Conservation (phyloP, 1,140 invertebrate species). For the Euura saliciscinereae region DNA sequence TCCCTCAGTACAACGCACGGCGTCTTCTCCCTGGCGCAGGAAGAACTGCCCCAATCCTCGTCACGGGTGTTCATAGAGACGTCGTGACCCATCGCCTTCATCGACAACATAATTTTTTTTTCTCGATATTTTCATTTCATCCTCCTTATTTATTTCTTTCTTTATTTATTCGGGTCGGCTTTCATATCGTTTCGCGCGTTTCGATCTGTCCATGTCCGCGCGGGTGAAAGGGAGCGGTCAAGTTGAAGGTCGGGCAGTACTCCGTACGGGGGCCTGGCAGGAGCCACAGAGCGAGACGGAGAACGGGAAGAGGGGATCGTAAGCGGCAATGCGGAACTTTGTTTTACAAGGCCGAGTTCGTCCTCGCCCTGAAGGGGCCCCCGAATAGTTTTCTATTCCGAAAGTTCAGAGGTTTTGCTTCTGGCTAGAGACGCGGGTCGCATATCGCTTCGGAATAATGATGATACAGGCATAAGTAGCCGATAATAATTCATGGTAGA, state of each 20-base stretch:
- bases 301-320: slow-evolving; percentile 27
- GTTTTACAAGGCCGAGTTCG: background rate
- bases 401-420: too few relatives aligned
- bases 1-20: slow-evolving; percentile 80
- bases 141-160: too few relatives aligned
- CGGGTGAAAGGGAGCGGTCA: slow-evolving; percentile 38
- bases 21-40: slow-evolving; percentile 37
- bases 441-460: too few relatives aligned
- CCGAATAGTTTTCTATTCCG: too few relatives aligned
- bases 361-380: background rate
- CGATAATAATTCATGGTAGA: too few relatives aligned
- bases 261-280: slow-evolving; percentile 14
- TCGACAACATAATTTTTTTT: background rate
- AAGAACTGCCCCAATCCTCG: slow-evolving; percentile 49
- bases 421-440: too few relatives aligned
- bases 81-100: slow-evolving; percentile 44
- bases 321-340: slow-evolving; percentile 2
- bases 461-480: too few relatives aligned
- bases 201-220: background rate
- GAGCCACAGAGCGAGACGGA: slow-evolving; percentile 24
- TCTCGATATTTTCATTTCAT: too few relatives aligned
- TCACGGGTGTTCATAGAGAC: slow-evolving; percentile 44
- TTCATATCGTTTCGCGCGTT: background rate
- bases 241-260: slow-evolving; percentile 43
- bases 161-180: too few relatives aligned